Base-by-base conservation (phyloP, 2,888 invertebrate species). In the Trichopoda pennipes region DNA sequence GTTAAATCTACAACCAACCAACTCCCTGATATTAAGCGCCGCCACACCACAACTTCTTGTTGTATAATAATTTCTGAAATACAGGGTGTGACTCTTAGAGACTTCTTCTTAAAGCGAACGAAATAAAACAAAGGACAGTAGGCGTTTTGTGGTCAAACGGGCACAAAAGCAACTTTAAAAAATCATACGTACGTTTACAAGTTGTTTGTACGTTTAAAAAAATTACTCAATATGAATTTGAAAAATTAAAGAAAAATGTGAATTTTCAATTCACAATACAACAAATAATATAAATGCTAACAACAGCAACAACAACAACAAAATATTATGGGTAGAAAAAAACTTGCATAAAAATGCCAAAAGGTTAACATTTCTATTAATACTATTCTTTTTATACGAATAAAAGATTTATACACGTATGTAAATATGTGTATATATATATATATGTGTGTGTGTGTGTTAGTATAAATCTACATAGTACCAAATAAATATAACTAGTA, bases 301-400 rank as follows among this genome's bases (percentile, higher is more conserved):
- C 38, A 63, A 42, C 6, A 28, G 6, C 2, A 28, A 28, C 2
- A 64, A 55, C 72, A 77, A 56, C 51, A 49, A 53, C 61, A 47
- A 55, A 77, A 19, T 44, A 16, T 10, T 70, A 17, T 38, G 49
- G 66, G 38, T 47, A 44, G 16, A 28, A 51, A 17, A 55, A 64
- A 32, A 74, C 68, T 47, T 42, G 10, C 21, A 70, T 19, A 72
- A 74, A 74, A 84, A 78, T 83, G 81, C 85, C 84, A 83, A 86
- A 87, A 88, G 88, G 86, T 86, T 88, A 88, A 89, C 88, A 89
- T 87, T 88, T 88, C 87, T 89, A 88, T 88, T 89, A 88, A 80
- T 79, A 47, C 81, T 23, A 51, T 75, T 73, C 76, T 56, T 69
- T 80, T 78, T 55, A 72, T 53, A 47, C 23, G 51, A n/a, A 64